A percentile compares a stretch with the other conserved stretches of the same genome.
These are phyloP conservation scores for Balaenoptera acutorostrata DNA, from an alignment of 2,113 vertebrate genomes.

Conservation along the genomic window DNA sequence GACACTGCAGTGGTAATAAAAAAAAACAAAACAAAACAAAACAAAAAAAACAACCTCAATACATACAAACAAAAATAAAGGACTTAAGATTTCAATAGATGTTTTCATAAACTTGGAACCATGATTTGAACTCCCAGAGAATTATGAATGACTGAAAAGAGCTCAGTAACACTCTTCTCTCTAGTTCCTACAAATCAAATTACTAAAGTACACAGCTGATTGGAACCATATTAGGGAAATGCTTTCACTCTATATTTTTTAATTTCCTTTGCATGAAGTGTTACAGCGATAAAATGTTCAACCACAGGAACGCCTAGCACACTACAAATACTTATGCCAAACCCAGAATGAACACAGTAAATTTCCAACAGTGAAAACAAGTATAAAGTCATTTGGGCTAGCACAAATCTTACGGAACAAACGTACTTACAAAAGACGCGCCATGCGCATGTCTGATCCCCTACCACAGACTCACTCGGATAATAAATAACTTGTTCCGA, in stretches of 20 bases:
- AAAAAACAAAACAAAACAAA: neutral
- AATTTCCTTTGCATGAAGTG: conserved; percentile 70
- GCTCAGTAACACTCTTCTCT: neutral
- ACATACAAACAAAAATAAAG: neutral
- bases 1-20: neutral
- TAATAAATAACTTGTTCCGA: conserved; percentile 64
- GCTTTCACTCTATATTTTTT: conserved; percentile 62
- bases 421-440: neutral
- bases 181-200: conserved; percentile 56
- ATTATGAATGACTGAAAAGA: conserved; percentile 47
- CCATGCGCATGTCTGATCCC: conserved; percentile 49
- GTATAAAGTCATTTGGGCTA: conserved; percentile 49
- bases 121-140: conserved; percentile 23
- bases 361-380: conserved; percentile 66
- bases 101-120: conserved; percentile 37
- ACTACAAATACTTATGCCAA: conserved; percentile 39
- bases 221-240: conserved; percentile 64
- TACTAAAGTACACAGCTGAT: conserved; percentile 42
- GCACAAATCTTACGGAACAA: conserved; percentile 62
- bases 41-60: neutral
- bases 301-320: conserved; percentile 29
- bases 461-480: conserved; percentile 33
- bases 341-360: conserved; percentile 42
- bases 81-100: conserved; percentile 19
- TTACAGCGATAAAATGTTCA: conserved; percentile 58